Evolutionary conservation across 2,888 invertebrate genomes (phyloP).

Genomic region (Pammene aurita): DNA sequence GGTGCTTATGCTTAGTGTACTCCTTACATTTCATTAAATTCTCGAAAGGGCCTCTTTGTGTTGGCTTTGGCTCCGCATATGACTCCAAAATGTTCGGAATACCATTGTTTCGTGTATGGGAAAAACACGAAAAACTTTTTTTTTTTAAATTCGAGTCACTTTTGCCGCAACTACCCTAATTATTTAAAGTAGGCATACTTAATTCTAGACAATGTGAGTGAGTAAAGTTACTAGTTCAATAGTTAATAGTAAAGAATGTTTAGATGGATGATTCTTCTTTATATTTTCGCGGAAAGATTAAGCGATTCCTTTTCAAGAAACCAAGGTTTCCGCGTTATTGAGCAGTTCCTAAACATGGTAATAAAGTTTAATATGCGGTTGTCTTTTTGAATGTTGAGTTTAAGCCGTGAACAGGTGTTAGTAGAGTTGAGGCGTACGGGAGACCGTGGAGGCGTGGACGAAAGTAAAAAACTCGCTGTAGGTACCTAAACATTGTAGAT

Average conservation of each 20-base stretch:
- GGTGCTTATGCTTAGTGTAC: no score
- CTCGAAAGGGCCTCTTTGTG: no score
- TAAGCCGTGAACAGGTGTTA: no score
- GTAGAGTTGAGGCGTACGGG: no score
- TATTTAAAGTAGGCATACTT: conserved; percentile 19
- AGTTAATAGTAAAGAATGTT: background rate
- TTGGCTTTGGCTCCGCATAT: no score
- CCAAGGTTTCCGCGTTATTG: conserved; percentile 18
- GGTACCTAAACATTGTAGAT: no score
- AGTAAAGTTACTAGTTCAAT: conserved; percentile 17
- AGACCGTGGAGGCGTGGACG: no score
- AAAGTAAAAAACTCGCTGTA: no score
- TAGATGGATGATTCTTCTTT: conserved; percentile 17
- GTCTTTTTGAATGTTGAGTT: background rate
- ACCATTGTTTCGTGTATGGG: no score
- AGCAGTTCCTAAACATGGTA: background rate
- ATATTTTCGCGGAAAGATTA: conserved; percentile 17
- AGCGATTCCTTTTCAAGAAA: conserved; percentile 6
- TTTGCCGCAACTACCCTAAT: conserved; percentile 19
- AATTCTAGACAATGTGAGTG: conserved; percentile 21
- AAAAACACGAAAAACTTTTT: no score
- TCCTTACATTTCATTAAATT: no score
- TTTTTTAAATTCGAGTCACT: background rate
- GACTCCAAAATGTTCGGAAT: no score
- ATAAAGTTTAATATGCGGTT: background rate